phyloP scores from a whole-genome alignment of 2,888 invertebrate genomes.

The Megastigmus dorsalis region DNA sequence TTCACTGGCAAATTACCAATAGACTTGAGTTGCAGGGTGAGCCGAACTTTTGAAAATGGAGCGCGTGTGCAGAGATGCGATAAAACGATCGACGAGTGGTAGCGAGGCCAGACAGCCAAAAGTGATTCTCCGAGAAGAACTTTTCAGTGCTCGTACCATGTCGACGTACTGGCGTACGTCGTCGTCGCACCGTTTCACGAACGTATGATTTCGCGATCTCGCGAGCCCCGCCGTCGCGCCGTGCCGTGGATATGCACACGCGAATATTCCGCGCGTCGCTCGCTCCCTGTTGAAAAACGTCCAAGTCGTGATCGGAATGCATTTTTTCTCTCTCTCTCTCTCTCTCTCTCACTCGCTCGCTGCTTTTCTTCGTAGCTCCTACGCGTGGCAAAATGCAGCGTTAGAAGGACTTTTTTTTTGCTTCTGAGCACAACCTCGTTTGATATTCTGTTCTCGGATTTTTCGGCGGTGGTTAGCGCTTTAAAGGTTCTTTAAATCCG shows the following conservation, averaged over 20 bases:
- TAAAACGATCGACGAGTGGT: neutral
- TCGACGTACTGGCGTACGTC: too few relatives aligned
- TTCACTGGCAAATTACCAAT: too few relatives aligned
- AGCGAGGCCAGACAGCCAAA: neutral
- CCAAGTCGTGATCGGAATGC: constrained; percentile 65
- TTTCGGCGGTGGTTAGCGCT: constrained; percentile 32
- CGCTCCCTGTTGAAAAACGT: constrained; percentile 58
- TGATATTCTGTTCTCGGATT: constrained; percentile 39
- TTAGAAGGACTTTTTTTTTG: neutral
- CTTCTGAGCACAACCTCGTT: neutral
- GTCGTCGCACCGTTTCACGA: constrained; percentile 29
- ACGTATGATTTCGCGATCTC: constrained; percentile 63
- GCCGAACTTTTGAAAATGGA: neutral
- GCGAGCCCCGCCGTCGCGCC: too few relatives aligned
- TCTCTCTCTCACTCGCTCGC: neutral
- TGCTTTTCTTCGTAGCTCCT: neutral
- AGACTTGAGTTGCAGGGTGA: too few relatives aligned
- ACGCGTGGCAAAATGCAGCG: constrained; percentile 5
- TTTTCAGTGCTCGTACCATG: constrained; percentile 19
- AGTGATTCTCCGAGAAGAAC: constrained; percentile 20
- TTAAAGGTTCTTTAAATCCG: constrained; percentile 38
- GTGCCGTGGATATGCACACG: constrained; percentile 44
- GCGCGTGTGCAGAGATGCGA: neutral
- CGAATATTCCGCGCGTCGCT: constrained; percentile 57
- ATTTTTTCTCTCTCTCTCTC: neutral